Conservation (phyloP, 2,888 invertebrate species). For the Unio pictorum region DNA sequence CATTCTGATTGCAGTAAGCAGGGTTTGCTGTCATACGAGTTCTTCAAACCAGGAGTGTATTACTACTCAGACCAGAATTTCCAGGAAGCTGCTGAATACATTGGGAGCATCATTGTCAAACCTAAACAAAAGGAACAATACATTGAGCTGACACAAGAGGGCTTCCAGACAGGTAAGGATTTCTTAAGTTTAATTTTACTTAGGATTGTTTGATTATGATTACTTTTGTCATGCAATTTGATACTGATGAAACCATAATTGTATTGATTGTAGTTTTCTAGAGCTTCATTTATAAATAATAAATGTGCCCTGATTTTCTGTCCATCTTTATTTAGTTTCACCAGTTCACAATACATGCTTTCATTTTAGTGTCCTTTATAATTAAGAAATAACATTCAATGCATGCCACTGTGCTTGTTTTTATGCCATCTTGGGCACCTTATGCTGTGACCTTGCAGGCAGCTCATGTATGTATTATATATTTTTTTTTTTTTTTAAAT, state of each 20-base stretch:
- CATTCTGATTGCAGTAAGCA: constrained; percentile 54
- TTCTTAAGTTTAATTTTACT: background rate
- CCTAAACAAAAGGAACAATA: constrained; percentile 68
- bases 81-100: constrained; percentile 69
- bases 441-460: too few species aligned
- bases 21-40: constrained; percentile 68
- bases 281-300: too few species aligned
- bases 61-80: constrained; percentile 71
- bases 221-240: too few species aligned
- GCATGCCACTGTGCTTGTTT: background rate
- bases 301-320: too few species aligned
- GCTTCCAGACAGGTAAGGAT: constrained; percentile 65
- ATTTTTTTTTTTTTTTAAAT: background rate
- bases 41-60: constrained; percentile 69
- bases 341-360: background rate
- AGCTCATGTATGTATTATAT: background rate
- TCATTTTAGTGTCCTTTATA: background rate
- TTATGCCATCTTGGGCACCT: background rate
- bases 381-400: background rate
- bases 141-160: constrained; percentile 63
- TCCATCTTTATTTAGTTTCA: too few species aligned
- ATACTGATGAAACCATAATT: too few species aligned
- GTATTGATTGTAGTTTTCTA: too few species aligned
- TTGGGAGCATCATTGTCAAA: constrained; percentile 71
- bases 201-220: too few species aligned